phyloP scores from a whole-genome alignment of 2,113 vertebrate genomes.

The Dicerorhinus sumatrensis region DNA sequence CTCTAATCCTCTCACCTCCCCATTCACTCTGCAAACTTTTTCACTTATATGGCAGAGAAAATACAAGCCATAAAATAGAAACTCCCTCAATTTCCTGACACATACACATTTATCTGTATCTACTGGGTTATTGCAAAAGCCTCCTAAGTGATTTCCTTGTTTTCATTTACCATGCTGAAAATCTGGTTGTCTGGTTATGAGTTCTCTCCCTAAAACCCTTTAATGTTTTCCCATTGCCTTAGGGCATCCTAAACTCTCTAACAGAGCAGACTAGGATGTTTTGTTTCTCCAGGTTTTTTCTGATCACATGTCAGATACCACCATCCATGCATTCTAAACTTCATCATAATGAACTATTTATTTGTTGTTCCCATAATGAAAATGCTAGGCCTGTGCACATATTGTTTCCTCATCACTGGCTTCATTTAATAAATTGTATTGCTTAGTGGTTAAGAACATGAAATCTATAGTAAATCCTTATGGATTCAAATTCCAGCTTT shows the following conservation, averaged over 20 bases:
- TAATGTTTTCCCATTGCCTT: not conserved
- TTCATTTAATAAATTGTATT: not conserved
- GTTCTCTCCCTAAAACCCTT: not conserved
- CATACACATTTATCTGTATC: not conserved
- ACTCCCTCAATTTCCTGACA: not conserved
- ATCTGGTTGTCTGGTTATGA: not conserved
- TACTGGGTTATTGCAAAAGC: not conserved
- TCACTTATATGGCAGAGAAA: not conserved
- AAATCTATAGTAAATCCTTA: not conserved
- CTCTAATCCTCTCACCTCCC: not conserved
- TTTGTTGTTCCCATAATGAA: not conserved
- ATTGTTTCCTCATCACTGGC: not conserved
- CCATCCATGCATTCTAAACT: not conserved
- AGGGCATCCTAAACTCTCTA: not conserved
- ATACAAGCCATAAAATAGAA: not conserved
- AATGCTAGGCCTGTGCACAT: too few species aligned
- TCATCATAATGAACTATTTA: not conserved
- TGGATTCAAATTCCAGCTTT: not conserved
- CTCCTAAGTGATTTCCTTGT: not conserved
- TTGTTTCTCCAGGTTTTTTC: not conserved
- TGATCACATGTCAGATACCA: not conserved
- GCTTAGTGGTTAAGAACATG: not conserved
- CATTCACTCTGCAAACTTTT: not conserved
- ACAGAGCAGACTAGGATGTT: not conserved
- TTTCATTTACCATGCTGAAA: not conserved